Percentiles rank a stretch among this genome's conserved stretches.
Evolutionary conservation across 2,797 vertebrate genomes (phyloP).

Genomic region (Fringilla coelebs): DNA sequence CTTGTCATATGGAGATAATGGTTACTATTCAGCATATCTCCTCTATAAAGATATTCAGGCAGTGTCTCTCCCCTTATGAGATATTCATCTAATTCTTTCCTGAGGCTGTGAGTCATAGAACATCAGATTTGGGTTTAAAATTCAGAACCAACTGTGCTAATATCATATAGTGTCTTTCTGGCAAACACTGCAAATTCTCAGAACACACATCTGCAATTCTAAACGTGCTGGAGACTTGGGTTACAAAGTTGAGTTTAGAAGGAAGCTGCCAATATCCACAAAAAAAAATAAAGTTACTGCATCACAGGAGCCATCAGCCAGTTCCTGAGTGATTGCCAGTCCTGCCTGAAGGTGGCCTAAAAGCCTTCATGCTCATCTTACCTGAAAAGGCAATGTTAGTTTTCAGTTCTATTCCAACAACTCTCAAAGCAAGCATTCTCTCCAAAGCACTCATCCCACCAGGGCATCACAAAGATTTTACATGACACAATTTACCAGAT

Average conservation of each 20-base stretch:
- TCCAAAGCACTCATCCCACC: neutral
- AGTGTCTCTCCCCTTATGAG: slow-evolving; percentile 45
- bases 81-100: slow-evolving; percentile 65
- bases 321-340: neutral
- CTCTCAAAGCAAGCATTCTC: neutral
- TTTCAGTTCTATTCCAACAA: neutral
- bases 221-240: slow-evolving; percentile 24
- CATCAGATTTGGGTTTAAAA: slow-evolving; percentile 65
- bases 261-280: neutral
- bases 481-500: neutral
- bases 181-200: slow-evolving; percentile 60
- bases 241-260: slow-evolving; percentile 35
- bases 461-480: neutral
- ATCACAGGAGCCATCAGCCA: neutral
- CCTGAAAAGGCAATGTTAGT: neutral
- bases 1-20: slow-evolving; percentile 37
- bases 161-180: slow-evolving; percentile 65
- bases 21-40: slow-evolving; percentile 61
- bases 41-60: slow-evolving; percentile 42
- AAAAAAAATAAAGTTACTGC: neutral
- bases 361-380: neutral
- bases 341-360: neutral
- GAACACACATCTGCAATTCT: slow-evolving; percentile 65
- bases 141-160: slow-evolving; percentile 65
- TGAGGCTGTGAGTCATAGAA: slow-evolving; percentile 60